phyloP scores from a whole-genome alignment of 2,113 vertebrate genomes.

The Formicarius rufipectus region DNA sequence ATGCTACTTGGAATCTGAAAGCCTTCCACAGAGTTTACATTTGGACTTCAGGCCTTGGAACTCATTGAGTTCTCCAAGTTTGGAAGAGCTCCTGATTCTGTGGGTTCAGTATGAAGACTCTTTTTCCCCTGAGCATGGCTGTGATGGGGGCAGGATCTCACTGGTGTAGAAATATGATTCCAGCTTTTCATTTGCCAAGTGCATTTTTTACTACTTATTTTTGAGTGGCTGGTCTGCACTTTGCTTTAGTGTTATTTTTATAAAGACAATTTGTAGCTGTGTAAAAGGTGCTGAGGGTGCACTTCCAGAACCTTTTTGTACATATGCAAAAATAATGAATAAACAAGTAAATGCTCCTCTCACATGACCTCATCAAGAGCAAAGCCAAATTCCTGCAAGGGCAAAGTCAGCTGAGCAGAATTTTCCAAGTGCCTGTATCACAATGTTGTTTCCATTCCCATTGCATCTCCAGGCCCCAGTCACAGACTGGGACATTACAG shows the following conservation, averaged over 20 bases:
- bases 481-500: not conserved
- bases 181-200: constrained; percentile 39
- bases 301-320: constrained; percentile 35
- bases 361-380: constrained; percentile 49
- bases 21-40: not conserved
- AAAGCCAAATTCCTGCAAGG: constrained; percentile 35
- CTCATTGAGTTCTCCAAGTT: not conserved
- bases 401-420: constrained; percentile 45
- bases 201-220: constrained; percentile 51
- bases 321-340: constrained; percentile 48
- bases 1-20: not conserved
- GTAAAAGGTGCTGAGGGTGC: constrained; percentile 56
- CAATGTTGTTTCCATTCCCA: not conserved
- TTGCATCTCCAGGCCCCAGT: not conserved
- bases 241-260: constrained; percentile 49
- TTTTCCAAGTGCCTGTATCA: constrained; percentile 30
- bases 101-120: not conserved
- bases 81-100: not conserved
- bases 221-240: constrained; percentile 31
- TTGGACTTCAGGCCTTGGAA: not conserved
- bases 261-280: constrained; percentile 45
- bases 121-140: not conserved
- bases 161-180: not conserved
- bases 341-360: constrained; percentile 47
- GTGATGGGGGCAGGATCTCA: not conserved